Evolutionary conservation across 2,113 vertebrate species (phyloP).

Genomic region (Forbesichthys papilliferus): DNA sequence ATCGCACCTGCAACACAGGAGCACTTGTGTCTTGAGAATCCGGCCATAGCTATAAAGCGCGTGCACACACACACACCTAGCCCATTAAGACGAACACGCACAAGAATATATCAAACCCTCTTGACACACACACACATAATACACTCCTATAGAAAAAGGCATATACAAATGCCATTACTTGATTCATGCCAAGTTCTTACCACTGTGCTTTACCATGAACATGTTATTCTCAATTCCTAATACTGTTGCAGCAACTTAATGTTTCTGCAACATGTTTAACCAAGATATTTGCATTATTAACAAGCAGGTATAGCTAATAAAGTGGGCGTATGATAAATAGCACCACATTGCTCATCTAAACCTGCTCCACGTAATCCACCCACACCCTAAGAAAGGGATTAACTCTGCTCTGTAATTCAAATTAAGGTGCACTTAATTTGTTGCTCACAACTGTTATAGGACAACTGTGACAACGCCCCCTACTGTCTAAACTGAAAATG

Average conservation of each 20-base stretch:
- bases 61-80: too few species aligned
- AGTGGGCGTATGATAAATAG: constrained; percentile 7
- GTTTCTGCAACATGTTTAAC: too few species aligned
- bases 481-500: too few species aligned
- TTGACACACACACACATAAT: background rate
- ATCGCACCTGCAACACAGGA: constrained; percentile 25
- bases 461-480: too few species aligned
- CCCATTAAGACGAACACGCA: background rate
- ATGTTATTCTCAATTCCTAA: too few species aligned
- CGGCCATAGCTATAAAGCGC: background rate
- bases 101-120: too few species aligned
- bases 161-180: too few species aligned
- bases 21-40: background rate
- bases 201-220: too few species aligned
- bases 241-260: too few species aligned
- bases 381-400: constrained; percentile 8
- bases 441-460: background rate
- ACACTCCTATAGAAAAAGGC: too few species aligned
- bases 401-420: constrained; percentile 12
- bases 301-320: constrained; percentile 8
- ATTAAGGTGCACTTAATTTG: background rate
- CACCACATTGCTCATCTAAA: constrained; percentile 14
- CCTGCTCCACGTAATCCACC: constrained; percentile 10
- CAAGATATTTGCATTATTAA: too few species aligned
- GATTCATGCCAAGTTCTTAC: too few species aligned